Evolutionary conservation across 1,140 invertebrate species (phyloP), one percentile per base, ranked within the genome.

Genomic region (Lerema accius): DNA sequence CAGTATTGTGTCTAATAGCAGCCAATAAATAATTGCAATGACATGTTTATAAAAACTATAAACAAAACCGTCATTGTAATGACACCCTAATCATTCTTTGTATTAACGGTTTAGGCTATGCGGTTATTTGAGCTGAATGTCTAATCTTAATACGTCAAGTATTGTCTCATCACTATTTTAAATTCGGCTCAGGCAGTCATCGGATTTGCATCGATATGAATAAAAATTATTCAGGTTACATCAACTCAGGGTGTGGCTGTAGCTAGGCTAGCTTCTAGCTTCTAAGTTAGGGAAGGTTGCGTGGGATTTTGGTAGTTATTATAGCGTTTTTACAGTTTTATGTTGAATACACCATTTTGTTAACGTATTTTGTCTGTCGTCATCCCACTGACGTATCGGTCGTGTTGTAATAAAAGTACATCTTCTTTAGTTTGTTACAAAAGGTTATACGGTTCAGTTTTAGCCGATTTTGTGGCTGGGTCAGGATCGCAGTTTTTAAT

Each of bases 141-240:
- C 43, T 56, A 43, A 56, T 56, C 37, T 35, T 26, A 32, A 37
- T 14, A 51, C 15, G 26, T 45, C 35, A 40, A 16, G 14, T 26
- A 17, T 56, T 56, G 35, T 51, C 56, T 64, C 62, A 64, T 58
- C 37, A 3, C 11, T 35, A 39, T 43, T 64, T 40, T 16, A 19
- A 56, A 64, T 64, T 64, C 62, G 26, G 11, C 35, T 64, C 51
- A 58, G 16, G 51, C 10, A 10, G 7, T 16, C 14, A 26, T n/a
- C 13, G 23, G 43, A 64, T 64, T 58, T 58, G 62, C 51, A 64
- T 58, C 26, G 23, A 39, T 46, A 35, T 15, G 16, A 50, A 56
- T 39, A 49, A 61, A 49, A 23, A 56, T 56, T 64, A 64, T 64
- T 64, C 51, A 64, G 51, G 45, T 32, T 64, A 50, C 62, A 55